Evolutionary conservation across 2,113 vertebrate species (phyloP).

Genomic region (Hucho hucho): DNA sequence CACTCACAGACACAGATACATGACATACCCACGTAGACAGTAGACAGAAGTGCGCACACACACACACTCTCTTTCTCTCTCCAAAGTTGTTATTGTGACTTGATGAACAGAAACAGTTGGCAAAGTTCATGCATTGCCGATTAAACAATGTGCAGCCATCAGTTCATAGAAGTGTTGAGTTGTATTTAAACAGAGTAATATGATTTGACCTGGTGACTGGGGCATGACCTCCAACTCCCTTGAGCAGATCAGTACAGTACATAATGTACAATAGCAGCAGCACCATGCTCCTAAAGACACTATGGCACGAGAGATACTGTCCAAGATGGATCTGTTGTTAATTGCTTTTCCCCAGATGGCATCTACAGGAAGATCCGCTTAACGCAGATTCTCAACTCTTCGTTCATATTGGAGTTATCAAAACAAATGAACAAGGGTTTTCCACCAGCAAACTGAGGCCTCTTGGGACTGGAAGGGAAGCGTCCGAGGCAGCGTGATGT

Average conservation of each 20-base stretch:
- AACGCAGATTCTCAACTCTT: too few relatives aligned
- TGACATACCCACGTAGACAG: background rate
- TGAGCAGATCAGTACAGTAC: constrained; percentile 43
- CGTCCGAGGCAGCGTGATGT: constrained; percentile 63
- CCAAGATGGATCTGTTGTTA: too few relatives aligned
- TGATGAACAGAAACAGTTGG: constrained; percentile 9
- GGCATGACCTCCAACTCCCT: constrained; percentile 39
- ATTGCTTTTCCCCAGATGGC: too few relatives aligned
- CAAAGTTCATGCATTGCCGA: background rate
- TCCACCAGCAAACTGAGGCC: constrained; percentile 8
- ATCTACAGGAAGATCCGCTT: too few relatives aligned
- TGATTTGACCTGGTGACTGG: constrained; percentile 29
- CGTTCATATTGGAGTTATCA: background rate
- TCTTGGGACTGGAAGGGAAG: constrained; percentile 56
- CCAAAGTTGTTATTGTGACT: background rate
- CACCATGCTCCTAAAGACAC: background rate
- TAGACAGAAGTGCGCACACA: constrained; percentile 9
- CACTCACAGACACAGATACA: constrained; percentile 18
- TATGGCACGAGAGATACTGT: too few relatives aligned
- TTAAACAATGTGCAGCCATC: background rate
- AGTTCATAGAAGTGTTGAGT: too few relatives aligned
- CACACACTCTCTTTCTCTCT: background rate
- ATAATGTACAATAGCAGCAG: background rate
- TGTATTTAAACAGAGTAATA: background rate
- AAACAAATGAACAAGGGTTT: background rate